phyloP scores from a whole-genome alignment of 2,797 vertebrate genomes.

The Sebastolobus altivelis region DNA sequence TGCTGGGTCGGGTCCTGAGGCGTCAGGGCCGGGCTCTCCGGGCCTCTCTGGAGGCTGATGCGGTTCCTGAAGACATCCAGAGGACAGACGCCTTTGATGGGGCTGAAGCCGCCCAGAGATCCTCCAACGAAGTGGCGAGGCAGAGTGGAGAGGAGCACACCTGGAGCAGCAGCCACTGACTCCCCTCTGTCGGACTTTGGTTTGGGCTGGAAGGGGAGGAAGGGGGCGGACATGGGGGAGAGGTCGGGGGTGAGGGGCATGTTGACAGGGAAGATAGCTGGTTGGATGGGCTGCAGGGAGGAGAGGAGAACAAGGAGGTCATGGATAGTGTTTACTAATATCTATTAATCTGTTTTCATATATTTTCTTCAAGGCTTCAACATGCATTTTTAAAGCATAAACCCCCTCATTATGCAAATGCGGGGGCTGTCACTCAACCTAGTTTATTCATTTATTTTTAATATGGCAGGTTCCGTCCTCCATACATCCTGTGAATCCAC shows the following conservation, averaged over 20 bases:
- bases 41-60: constrained; percentile 70
- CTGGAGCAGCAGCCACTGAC: background rate
- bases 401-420: too few species aligned
- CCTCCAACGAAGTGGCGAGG: constrained; percentile 75
- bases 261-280: constrained; percentile 61
- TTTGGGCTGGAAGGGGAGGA: constrained; percentile 75
- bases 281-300: constrained; percentile 58
- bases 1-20: constrained; percentile 68
- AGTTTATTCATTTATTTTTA: too few species aligned
- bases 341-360: too few species aligned
- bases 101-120: constrained; percentile 79
- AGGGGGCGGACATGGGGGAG: constrained; percentile 66
- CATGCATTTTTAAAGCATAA: too few species aligned
- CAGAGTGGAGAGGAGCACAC: constrained; percentile 57
- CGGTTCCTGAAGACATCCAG: constrained; percentile 80
- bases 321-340: background rate
- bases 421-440: too few species aligned
- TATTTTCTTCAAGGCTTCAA: background rate
- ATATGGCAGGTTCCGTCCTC: too few species aligned
- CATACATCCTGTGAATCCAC: too few species aligned
- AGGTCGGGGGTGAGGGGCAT: constrained; percentile 79
- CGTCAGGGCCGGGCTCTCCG: constrained; percentile 61
- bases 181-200: constrained; percentile 43
- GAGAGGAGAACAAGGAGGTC: background rate
- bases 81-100: constrained; percentile 84